Percentiles rank a stretch among this genome's conserved stretches.
Conservation (phyloP, 2,888 invertebrate species). For the Piscicola geometra region DNA sequence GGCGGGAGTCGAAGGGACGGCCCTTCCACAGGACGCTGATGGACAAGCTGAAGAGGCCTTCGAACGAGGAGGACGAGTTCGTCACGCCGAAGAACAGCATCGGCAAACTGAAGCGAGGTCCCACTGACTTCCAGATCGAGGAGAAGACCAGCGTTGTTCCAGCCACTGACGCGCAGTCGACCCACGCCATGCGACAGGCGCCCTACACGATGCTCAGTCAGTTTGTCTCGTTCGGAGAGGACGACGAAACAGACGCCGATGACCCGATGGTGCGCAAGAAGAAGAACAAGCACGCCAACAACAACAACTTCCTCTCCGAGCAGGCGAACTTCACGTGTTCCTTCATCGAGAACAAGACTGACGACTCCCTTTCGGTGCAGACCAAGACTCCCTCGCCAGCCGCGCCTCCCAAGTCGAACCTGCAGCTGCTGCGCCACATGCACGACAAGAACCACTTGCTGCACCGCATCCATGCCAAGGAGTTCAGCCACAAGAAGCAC, state of each 20-base stretch:
- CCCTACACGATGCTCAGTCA: conserved; percentile 79
- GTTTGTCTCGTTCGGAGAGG: conserved; percentile 63
- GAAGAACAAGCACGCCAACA: background rate
- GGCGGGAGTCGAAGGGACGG: background rate
- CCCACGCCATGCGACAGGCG: conserved; percentile 51
- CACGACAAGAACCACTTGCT: conserved; percentile 34
- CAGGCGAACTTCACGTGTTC: background rate
- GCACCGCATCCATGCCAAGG: conserved; percentile 33
- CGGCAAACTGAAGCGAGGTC: background rate
- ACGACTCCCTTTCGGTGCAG: background rate
- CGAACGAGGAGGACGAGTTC: background rate
- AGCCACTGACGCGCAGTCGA: conserved; percentile 41
- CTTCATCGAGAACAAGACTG: conserved; percentile 14
- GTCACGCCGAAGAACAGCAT: background rate
- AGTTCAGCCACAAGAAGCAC: conserved; percentile 25
- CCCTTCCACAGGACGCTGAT: background rate
- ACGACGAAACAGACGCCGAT: conserved; percentile 61
- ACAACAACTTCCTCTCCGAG: background rate
- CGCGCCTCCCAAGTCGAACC: conserved; percentile 20
- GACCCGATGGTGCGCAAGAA: conserved; percentile 22
- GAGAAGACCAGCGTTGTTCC: conserved; percentile 37
- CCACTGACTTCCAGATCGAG: background rate
- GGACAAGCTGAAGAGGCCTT: background rate
- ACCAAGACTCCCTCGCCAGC: conserved; percentile 24
- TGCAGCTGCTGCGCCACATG: conserved; percentile 31